A percentile compares a stretch with the other conserved stretches of the same genome.
Conservation (phyloP, 1,140 invertebrate species). For the Trichonephila inaurata region DNA sequence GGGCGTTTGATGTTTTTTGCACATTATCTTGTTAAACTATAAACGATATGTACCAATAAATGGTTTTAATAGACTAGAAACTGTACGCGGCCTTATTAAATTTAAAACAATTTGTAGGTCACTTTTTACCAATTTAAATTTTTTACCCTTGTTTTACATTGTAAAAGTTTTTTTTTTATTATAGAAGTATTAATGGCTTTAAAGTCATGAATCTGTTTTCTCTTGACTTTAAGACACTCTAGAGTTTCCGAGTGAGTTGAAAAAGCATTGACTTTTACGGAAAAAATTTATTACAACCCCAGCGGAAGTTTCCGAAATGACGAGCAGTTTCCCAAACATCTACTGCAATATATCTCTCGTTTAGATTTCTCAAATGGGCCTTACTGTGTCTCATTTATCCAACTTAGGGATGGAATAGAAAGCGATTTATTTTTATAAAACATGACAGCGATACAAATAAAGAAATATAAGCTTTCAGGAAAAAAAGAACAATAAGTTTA, state of each 20-base stretch:
- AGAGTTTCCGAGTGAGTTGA: not conserved
- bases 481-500: not conserved
- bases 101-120: too few relatives aligned
- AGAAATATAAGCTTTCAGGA: not conserved
- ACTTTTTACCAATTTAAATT: too few relatives aligned
- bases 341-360: not conserved
- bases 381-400: not conserved
- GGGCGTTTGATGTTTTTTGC: too few relatives aligned
- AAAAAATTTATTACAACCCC: constrained; percentile 17
- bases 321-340: not conserved
- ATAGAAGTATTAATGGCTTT: too few relatives aligned
- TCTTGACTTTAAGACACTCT: not conserved
- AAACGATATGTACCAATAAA: too few relatives aligned
- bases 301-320: not conserved
- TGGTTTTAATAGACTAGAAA: too few relatives aligned
- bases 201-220: too few relatives aligned
- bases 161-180: too few relatives aligned
- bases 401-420: not conserved
- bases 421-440: constrained; percentile 34
- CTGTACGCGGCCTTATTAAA: too few relatives aligned
- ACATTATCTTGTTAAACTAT: too few relatives aligned
- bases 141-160: too few relatives aligned
- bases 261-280: not conserved
- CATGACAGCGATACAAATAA: not conserved
- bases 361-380: constrained; percentile 13